Evolutionary conservation across 2,113 vertebrate species (phyloP), one percentile per base, ranked within the genome.

Genomic region (Lanius ludovicianus): DNA sequence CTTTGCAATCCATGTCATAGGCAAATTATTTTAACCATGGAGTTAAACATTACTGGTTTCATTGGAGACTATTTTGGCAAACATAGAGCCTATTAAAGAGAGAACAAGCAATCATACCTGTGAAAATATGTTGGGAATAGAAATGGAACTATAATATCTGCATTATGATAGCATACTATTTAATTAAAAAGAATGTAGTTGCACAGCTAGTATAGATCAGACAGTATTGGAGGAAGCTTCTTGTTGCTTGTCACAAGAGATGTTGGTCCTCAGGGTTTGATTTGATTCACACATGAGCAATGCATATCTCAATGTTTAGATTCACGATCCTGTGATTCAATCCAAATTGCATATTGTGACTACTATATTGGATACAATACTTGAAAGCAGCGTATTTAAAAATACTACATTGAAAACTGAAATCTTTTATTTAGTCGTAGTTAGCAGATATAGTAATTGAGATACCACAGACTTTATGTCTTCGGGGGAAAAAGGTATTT

Each of bases 401-500:
- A 79, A 86, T 33, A 77, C 33, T 76, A 17, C 35, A 23, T 6
- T 77, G 63, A 55, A 80, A 96, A 91, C 37, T n/a, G 80, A 95
- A 94, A 73, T 46, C 82, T 70, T 95, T 77, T 77, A 74, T 93
- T 91, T 94, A 74, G 31, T 65, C 37, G 24, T 77, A 75, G 90
- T 81, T 90, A 96, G 25, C 11, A 83, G 82, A 67, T 62, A 88
- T 1, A 85, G 49, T 68, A 91, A 91, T 85, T 0, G 0, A 96
- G 82, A 85, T 65, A 83, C 24, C 39, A 63, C 18, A 77, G 46
- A 41, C 47, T 90, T 76, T 39, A 44, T 93, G 77, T 62, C 49
- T 84, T 80, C 3, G 39, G 46, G 17, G 11, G 4, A 4, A 24
- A 39, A 55, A 10, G 31, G 1, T 24, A 71, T 79, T 89, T 79